Base-by-base conservation (phyloP, 2,113 vertebrate genomes). In the Colaptes auratus region DNA sequence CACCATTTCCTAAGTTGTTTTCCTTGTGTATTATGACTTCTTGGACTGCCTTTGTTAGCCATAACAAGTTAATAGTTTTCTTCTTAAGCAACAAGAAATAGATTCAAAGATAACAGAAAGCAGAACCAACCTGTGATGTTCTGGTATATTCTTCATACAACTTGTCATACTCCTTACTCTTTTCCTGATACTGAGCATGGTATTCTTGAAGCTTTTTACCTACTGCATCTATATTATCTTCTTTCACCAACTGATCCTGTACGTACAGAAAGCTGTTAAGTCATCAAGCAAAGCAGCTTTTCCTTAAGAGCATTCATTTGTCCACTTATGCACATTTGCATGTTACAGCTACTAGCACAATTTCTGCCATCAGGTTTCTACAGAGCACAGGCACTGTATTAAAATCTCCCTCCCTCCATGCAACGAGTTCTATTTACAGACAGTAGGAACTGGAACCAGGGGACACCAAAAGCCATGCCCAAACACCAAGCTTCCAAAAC, bases 121-220 rank as follows among this genome's bases (percentile, higher is more conserved):
- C 7, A 69, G 69, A 89, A 97, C 97, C 59, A 89, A 99, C 99
- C 98, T 99, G 99, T 33, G 99, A 99, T 42, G 99, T 99, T 96
- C 98, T 98, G 66, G 98, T 99, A 95, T 99, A 99, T 84, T 99
- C 98, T 96, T 99, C 99, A 83, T 99, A 99, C 11, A 99, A 96
- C 84, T 98, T 97, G 93, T 99, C 99, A 27, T 99, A 99, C 73
- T 99, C 99, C 88, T 98, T 98, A 42, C 98, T 98, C 96, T 99
- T 99, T 93, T 99, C 98, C 92, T 99, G 98, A 97, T 98, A 99
- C 90, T 99, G 98, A 94, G 96, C 97, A 81, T 99, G 99, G 90
- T 99, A 99, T 87, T 99, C 99, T 92, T 99, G 99, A 27, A 99
- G 98, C 89, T 99, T 99, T 96, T 98, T 98, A 48, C 99, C 99